These are phyloP conservation scores for Thomomys bottae DNA, from an alignment of 2,113 vertebrate species.

Conservation along the genomic window DNA sequence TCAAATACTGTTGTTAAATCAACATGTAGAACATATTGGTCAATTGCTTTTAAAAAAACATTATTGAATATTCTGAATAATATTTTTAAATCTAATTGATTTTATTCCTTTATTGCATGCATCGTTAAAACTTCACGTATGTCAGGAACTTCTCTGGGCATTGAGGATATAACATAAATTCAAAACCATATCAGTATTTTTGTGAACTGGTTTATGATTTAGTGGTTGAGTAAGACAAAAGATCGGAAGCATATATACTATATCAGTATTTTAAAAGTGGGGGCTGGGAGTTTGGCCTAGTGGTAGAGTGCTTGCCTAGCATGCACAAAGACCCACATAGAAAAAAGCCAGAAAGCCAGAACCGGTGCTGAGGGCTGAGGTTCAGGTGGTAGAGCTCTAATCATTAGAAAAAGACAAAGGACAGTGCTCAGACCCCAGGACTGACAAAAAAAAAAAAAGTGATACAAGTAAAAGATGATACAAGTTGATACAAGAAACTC, in stretches of 20 bases:
- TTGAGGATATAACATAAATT: not conserved
- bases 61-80: not conserved
- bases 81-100: not conserved
- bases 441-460: no score
- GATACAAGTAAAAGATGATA: no score
- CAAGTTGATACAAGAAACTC: no score
- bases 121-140: not conserved
- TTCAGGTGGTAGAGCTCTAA: no score
- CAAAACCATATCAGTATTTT: not conserved
- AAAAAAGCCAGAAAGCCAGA: no score
- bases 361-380: no score
- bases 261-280: not conserved
- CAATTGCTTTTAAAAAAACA: not conserved
- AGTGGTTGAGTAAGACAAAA: not conserved
- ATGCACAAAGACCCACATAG: no score
- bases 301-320: no score
- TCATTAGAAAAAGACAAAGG: no score
- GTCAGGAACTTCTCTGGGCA: not conserved
- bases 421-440: no score
- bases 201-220: not conserved
- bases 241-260: not conserved
- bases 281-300: no score
- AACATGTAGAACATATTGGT: not conserved
- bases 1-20: not conserved
- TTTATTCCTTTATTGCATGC: not conserved